Base-by-base conservation (phyloP, 2,113 vertebrate species). In the Thryonomys swinderianus region DNA sequence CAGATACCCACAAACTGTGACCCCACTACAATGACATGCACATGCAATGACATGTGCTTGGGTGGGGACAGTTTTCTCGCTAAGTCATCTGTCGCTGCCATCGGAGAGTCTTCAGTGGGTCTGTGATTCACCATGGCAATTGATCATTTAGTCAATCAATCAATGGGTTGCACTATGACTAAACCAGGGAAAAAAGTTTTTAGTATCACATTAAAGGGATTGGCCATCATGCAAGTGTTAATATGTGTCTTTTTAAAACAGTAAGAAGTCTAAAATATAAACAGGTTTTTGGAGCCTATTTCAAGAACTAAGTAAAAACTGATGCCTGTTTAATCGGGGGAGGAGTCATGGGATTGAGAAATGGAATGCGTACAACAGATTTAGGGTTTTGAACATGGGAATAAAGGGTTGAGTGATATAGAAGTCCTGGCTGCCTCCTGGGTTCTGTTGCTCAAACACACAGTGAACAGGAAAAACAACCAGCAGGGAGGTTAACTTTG, bases 181-280 rank as follows among this genome's bases (percentile, higher is more conserved):
- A 86, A 61, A 83, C 23, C 12, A 59, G 12, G 3, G 51, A 85
- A 3, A 5, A 3, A 18, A 40, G 0, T 8, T 55, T 83, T 74
- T 62, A 82, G 87, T 92, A 23, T 3, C 40, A 88, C 85, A 64
- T 48, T 23, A 64, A 88, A 73, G 11, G 73, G 59, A 20, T 0
- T 57, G 45, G 25, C 23, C 23, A 64, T n/a, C 45, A 85, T 21
- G 48, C 18, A 74, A 8, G 2, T 61, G 59, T 66, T 67, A 79
- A 40, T 5, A 12, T 64, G 4, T 1, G 4, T 74, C 16, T 42
- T 82, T 81, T 90, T 55, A 88, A 71, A 20, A 30, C 25, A 40
- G 16, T 83, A 64, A 87, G 32, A 90, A 82, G 90, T 57, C 42
- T n/a, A 57, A 85, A 92, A 95, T 42, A 45, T 30, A 71, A 83